Percentiles rank a stretch among this genome's conserved stretches.
phyloP scores from a whole-genome alignment of 2,797 vertebrate genomes.

The Melanotaenia trifasciata region DNA sequence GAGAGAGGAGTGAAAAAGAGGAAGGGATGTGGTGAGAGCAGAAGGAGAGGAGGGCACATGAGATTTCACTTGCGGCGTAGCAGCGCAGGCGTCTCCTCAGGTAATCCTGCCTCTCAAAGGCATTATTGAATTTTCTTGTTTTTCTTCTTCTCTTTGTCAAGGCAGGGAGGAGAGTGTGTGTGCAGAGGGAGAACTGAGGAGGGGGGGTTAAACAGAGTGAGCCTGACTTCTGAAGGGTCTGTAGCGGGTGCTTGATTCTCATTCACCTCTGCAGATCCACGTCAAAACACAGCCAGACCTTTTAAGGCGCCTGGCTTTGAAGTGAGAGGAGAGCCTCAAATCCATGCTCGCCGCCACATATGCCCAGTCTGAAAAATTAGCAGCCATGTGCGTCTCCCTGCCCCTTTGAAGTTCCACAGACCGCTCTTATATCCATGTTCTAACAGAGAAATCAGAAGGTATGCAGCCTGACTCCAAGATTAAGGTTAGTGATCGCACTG shows the following conservation, averaged over 20 bases:
- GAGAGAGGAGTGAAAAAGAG: slow-evolving; percentile 73
- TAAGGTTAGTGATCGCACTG: slow-evolving; percentile 77
- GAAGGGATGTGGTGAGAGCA: slow-evolving; percentile 75
- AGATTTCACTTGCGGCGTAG: slow-evolving; percentile 84
- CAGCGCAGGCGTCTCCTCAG: slow-evolving; percentile 84
- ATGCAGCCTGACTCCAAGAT: slow-evolving; percentile 85
- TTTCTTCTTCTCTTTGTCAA: slow-evolving; percentile 86
- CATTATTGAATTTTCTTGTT: slow-evolving; percentile 89
- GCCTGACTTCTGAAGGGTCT: slow-evolving; percentile 83
- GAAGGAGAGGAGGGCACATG: slow-evolving; percentile 82
- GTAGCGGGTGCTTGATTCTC: slow-evolving; percentile 87
- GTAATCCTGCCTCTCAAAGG: slow-evolving; percentile 89
- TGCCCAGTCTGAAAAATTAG: slow-evolving; percentile 86
- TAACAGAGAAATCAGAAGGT: slow-evolving; percentile 85
- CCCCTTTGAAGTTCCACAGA: slow-evolving; percentile 86
- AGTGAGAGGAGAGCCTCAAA: slow-evolving; percentile 87
- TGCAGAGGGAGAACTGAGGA: slow-evolving; percentile 68
- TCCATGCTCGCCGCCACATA: slow-evolving; percentile 82
- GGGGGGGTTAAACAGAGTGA: slow-evolving; percentile 81
- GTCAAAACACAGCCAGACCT: slow-evolving; percentile 88
- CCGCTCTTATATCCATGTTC: slow-evolving; percentile 72
- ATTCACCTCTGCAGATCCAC: slow-evolving; percentile 86
- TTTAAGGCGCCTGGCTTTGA: slow-evolving; percentile 89
- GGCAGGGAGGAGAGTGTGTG: slow-evolving; percentile 73
- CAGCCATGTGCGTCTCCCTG: slow-evolving; percentile 79